Evolutionary conservation across 2,888 invertebrate genomes (phyloP), one percentile per base, ranked within the genome.

Genomic region (Idaea straminata): DNA sequence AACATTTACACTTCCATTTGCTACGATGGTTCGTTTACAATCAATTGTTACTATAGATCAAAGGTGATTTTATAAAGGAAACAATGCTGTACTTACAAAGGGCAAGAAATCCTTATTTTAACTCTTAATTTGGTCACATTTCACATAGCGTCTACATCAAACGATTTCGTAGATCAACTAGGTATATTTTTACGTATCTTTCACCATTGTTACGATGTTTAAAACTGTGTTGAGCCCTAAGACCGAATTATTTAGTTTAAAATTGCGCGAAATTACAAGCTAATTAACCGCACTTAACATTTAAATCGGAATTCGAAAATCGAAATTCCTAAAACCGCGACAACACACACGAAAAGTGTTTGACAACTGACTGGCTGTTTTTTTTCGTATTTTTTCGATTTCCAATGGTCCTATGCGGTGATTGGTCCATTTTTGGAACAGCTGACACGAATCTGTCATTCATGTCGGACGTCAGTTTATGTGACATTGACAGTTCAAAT

Each of bases 171-270:
- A 84, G 77, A 84, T 80, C 77, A 79, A 84, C 79, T 83, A 79
- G 74, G 74, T 75, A 81, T 83, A 86, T 85, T 84, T 85, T 78
- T 80, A 81, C 82, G 77, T 84, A 86, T 88, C 84, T 87, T 88
- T 86, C 85, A 88, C 85, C 80, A 83, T 81, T 84, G 74, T 75
- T 47, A 69, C 67, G 64, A 68, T 72, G 74, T 74, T 47, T 47
- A 13, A 3, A 47, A 13, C 47, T 10, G 47, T 74, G 69, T 59
- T 7, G 15, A 15, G 58, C 58, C 5, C 7, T 59, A 16, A 3
- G 15, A 15, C 16, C 63, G 63, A 65, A 63, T 60, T 61, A 67
- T 66, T 70, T 70, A 70, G 68, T 73, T 70, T 72, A 74, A 64
- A 70, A 69, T 61, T 15, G 16, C 16, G n/a, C 36, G 57, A 57